A percentile compares a stretch with the other conserved stretches of the same genome.
Conservation (phyloP, 2,797 vertebrate species). For the Oreochromis grahami region DNA sequence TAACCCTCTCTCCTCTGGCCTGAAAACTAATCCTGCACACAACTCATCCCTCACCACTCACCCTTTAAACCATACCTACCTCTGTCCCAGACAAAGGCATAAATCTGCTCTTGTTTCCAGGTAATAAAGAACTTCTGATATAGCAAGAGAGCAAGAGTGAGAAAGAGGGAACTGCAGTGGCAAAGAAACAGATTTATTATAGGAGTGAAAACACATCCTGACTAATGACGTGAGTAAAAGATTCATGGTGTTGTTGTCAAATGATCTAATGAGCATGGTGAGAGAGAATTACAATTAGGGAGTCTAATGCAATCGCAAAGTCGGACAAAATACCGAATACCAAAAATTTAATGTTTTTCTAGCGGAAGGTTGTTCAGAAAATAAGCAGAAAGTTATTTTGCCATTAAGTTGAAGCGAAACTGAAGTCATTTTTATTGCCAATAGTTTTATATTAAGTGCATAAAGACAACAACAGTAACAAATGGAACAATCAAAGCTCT, state of each 20-base stretch:
- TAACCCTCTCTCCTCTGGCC: neutral
- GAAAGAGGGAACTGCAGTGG: conserved; percentile 7
- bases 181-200: conserved; percentile 50
- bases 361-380: neutral
- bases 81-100: conserved; percentile 45
- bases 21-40: conserved; percentile 41
- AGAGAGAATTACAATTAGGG: conserved; percentile 22
- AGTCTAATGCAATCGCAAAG: neutral
- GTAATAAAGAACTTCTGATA: conserved; percentile 64
- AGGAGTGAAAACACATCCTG: conserved; percentile 22
- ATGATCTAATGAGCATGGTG: conserved; percentile 10
- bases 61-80: conserved; percentile 51
- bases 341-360: neutral
- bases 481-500: neutral
- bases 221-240: conserved; percentile 55
- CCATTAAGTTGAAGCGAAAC: neutral
- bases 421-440: neutral
- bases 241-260: conserved; percentile 38
- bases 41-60: conserved; percentile 49
- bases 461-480: neutral
- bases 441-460: neutral
- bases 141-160: conserved; percentile 21
- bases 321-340: neutral
- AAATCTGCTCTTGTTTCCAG: conserved; percentile 63
- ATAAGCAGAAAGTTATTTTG: neutral